Evolutionary conservation across 1,140 invertebrate genomes (phyloP).

Genomic region (Sycophila sp.): DNA sequence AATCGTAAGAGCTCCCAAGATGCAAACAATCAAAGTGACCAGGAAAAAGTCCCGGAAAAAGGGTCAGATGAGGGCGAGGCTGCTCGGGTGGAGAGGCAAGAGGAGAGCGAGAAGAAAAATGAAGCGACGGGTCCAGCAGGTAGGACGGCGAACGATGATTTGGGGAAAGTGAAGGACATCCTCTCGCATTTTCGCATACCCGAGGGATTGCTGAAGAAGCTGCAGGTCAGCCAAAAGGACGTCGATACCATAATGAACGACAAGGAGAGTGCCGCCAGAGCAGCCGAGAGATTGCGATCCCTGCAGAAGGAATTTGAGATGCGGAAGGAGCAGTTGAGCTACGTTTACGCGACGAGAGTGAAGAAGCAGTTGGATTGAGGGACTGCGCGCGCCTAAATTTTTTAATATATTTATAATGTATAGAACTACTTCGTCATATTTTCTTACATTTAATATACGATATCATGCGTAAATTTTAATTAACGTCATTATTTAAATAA

Average conservation of each 20-base stretch:
- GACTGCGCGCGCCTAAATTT: too few species aligned
- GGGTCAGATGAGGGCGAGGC: neutral
- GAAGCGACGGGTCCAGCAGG: too few species aligned
- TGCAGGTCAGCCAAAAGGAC: neutral
- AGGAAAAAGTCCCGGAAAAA: neutral
- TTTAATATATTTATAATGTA: too few species aligned
- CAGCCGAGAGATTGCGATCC: neutral
- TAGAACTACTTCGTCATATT: too few species aligned
- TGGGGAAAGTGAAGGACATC: neutral
- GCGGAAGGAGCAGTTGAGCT: constrained; percentile 10
- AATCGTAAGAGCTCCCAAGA: neutral
- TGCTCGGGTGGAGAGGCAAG: neutral
- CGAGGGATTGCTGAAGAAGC: neutral
- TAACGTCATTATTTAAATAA: too few species aligned
- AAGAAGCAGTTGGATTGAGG: neutral
- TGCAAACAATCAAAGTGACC: neutral
- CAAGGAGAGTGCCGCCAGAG: neutral
- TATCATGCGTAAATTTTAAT: too few species aligned
- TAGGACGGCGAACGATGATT: neutral
- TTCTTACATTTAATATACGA: too few species aligned
- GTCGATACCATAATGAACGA: neutral
- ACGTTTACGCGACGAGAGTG: neutral
- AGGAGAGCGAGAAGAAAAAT: neutral
- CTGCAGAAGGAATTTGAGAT: constrained; percentile 17
- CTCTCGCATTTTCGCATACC: neutral